Percentiles rank a stretch among this genome's conserved stretches.
phyloP scores from a whole-genome alignment of 2,113 vertebrate species.

The Cephalopholis sonnerati region DNA sequence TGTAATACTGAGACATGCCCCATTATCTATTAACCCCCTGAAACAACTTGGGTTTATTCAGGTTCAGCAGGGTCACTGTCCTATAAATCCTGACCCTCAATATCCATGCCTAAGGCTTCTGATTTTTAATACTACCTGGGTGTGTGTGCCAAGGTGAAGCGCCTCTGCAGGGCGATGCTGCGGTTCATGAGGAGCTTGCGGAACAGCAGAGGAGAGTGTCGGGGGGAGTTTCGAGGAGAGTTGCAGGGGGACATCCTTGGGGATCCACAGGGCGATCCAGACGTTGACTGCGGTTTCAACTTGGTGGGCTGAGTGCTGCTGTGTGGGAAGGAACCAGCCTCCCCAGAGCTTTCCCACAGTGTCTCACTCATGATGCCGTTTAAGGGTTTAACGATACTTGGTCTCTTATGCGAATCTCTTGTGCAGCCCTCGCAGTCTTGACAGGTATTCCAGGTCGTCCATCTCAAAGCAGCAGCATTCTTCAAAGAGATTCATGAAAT shows the following conservation, averaged over 20 bases:
- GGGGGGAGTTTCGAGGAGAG: slow-evolving; percentile 83
- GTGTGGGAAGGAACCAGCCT: slow-evolving; percentile 45
- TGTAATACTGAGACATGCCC: slow-evolving; percentile 3
- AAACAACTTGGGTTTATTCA: slow-evolving; percentile 13
- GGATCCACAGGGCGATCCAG: slow-evolving; percentile 78
- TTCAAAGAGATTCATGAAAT: slow-evolving; percentile 9
- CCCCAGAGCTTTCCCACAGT: slow-evolving; percentile 33
- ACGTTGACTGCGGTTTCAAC: slow-evolving; percentile 70
- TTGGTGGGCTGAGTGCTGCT: slow-evolving; percentile 57
- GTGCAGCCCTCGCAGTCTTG: slow-evolving; percentile 15
- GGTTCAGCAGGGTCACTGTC: slow-evolving; percentile 27
- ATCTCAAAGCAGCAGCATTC: slow-evolving; percentile 46
- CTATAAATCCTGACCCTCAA: not conserved
- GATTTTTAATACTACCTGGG: slow-evolving; percentile 86
- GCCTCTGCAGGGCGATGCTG: slow-evolving; percentile 88
- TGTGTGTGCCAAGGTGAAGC: slow-evolving; percentile 92
- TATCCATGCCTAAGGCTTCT: not conserved
- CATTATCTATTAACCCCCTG: not conserved
- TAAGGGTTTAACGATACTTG: not conserved
- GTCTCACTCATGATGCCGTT: slow-evolving; percentile 69
- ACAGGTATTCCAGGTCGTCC: slow-evolving; percentile 48
- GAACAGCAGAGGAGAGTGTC: slow-evolving; percentile 87
- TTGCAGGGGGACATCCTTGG: slow-evolving; percentile 82
- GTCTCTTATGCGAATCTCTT: slow-evolving; percentile 9
- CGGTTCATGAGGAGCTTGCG: slow-evolving; percentile 89